Evolutionary conservation across 2,797 vertebrate genomes (phyloP).

Genomic region (Anabas testudineus): DNA sequence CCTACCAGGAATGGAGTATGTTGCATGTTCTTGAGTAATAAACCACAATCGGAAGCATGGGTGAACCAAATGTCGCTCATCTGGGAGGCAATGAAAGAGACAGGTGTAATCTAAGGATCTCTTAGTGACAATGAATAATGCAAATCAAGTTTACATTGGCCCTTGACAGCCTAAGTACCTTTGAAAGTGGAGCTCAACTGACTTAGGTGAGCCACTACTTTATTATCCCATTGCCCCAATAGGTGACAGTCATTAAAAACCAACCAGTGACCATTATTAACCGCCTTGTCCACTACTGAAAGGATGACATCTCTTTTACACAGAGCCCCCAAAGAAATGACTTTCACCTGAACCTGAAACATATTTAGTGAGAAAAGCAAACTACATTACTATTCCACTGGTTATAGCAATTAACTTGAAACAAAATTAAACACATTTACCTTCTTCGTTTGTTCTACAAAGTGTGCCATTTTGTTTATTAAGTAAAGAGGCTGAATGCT

Average conservation of each 20-base stretch:
- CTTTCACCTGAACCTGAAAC: slow-evolving; percentile 73
- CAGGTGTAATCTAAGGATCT: neutral
- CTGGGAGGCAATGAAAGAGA: slow-evolving; percentile 20
- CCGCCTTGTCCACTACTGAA: slow-evolving; percentile 70
- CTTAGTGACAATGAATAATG: neutral
- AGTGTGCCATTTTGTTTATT: slow-evolving; percentile 78
- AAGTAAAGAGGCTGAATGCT: slow-evolving; percentile 79
- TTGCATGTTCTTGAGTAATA: slow-evolving; percentile 72
- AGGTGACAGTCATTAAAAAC: slow-evolving; percentile 88
- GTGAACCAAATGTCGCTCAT: slow-evolving; percentile 45
- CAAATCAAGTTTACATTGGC: neutral
- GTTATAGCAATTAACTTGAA: neutral
- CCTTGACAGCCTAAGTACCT: slow-evolving; percentile 59
- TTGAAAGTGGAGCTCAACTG: slow-evolving; percentile 48
- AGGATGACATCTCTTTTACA: slow-evolving; percentile 68
- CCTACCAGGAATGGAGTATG: slow-evolving; percentile 85
- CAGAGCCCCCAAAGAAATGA: slow-evolving; percentile 79
- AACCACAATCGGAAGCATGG: slow-evolving; percentile 88
- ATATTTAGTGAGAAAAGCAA: slow-evolving; percentile 11
- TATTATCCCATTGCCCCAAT: slow-evolving; percentile 81
- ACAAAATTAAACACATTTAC: slow-evolving; percentile 54
- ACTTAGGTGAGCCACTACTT: slow-evolving; percentile 71
- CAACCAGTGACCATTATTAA: slow-evolving; percentile 85
- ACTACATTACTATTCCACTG: neutral
- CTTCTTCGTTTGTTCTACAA: slow-evolving; percentile 55